Evolutionary conservation across 1,140 invertebrate species (phyloP).

Genomic region (Brachionus calyciflorus): DNA sequence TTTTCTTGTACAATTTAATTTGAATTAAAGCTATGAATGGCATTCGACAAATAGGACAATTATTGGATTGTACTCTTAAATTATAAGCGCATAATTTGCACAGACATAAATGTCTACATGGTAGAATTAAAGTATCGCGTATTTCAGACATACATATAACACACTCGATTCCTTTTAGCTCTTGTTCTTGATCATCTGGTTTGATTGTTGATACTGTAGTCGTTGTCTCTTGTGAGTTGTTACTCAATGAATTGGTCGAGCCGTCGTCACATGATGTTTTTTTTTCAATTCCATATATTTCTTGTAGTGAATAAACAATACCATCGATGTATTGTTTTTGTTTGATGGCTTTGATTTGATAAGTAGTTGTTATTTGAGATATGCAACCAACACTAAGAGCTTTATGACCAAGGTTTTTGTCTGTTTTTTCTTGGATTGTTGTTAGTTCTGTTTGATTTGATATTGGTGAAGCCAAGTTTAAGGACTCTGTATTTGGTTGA

Average conservation of each 20-base stretch:
- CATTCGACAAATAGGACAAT: conserved; percentile 95
- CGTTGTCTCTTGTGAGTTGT: not conserved
- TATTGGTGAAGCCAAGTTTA: not conserved
- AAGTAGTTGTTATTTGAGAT: conserved; percentile 72
- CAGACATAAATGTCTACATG: conserved; percentile 93
- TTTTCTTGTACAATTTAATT: conserved; percentile 86
- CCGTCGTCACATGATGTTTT: conserved; percentile 64
- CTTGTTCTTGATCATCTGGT: conserved; percentile 73
- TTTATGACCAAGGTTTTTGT: not conserved
- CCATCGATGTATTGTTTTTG: conserved; percentile 98
- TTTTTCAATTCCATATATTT: conserved; percentile 99
- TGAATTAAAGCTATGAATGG: conserved; percentile 93
- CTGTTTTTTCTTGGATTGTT: not conserved
- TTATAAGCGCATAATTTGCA: conserved; percentile 96
- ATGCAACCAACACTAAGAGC: conserved; percentile 42
- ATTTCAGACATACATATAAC: conserved; percentile 99
- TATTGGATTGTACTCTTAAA: conserved; percentile 80
- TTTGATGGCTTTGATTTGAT: conserved; percentile 88
- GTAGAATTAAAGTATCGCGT: conserved; percentile 92
- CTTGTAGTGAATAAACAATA: conserved; percentile 90
- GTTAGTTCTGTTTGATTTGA: not conserved
- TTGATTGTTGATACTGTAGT: not conserved
- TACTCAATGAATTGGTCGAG: not conserved
- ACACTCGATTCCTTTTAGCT: conserved; percentile 92
- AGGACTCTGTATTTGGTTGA: not conserved